These are phyloP conservation scores for Speoplatyrhinus poulsoni DNA, from an alignment of 2,113 vertebrate species.

Conservation along the genomic window DNA sequence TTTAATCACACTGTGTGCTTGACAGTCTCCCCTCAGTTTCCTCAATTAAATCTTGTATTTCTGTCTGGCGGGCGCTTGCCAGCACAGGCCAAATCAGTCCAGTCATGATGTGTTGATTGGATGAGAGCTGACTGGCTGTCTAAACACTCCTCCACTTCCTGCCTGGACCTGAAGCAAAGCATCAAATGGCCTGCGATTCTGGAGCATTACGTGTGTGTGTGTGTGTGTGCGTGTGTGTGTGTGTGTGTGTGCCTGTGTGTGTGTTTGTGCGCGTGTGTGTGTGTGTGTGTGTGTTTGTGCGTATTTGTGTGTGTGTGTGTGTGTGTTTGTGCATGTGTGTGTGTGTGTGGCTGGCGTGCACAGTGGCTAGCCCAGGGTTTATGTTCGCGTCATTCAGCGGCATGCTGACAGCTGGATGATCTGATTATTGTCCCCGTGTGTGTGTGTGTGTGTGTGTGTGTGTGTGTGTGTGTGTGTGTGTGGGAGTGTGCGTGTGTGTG, in stretches of 20 bases:
- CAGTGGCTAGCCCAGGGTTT: background rate
- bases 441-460: background rate
- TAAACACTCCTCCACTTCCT: conserved; percentile 33
- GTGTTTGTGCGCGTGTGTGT: background rate
- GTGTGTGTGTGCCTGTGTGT: background rate
- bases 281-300: background rate
- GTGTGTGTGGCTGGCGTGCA: background rate
- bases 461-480: background rate
- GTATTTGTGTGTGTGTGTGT: background rate
- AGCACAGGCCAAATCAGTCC: conserved; percentile 27
- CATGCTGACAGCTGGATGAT: background rate
- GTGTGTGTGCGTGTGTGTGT: background rate
- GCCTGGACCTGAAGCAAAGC: conserved; percentile 28
- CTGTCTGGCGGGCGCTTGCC: background rate
- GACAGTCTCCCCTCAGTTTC: background rate
- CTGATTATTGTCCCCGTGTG: background rate
- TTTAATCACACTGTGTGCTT: no score
- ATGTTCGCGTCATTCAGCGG: background rate
- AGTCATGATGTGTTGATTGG: conserved; percentile 23
- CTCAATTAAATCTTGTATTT: conserved; percentile 9
- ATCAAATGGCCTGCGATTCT: background rate
- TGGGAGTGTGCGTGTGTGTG: no score
- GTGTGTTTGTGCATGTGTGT: background rate
- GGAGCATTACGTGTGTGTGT: background rate
- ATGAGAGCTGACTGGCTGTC: conserved; percentile 34